These are phyloP conservation scores for Drosophila robusta DNA, from an alignment of 2,888 invertebrate genomes.

Conservation along the genomic window DNA sequence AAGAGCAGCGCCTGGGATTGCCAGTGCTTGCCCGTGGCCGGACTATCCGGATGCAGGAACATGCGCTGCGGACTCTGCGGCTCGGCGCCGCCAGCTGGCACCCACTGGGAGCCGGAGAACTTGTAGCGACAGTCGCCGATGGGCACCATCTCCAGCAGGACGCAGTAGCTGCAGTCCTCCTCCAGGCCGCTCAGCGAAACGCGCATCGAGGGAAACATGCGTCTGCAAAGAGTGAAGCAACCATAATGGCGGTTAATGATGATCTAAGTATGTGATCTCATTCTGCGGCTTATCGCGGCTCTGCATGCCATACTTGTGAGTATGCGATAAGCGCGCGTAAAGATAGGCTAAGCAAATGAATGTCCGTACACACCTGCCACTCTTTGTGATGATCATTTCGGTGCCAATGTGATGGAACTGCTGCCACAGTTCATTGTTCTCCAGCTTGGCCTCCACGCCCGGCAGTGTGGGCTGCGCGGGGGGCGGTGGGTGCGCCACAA, in stretches of 20 bases:
- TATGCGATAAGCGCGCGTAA: conserved; percentile 36
- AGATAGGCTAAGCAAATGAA: conserved; percentile 41
- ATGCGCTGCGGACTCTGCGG: conserved; percentile 91
- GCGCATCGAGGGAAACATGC: conserved; percentile 96
- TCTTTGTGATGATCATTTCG: conserved; percentile 93
- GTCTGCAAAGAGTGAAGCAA: conserved; percentile 86
- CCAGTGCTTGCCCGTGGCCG: conserved; percentile 94
- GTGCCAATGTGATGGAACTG: conserved; percentile 90
- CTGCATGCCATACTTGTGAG: conserved; percentile 40
- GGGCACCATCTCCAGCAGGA: conserved; percentile 91
- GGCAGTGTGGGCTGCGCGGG: conserved; percentile 76
- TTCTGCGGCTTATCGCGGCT: conserved; percentile 52
- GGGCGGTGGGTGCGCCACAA: conserved; percentile 70
- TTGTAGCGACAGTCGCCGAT: conserved; percentile 91
- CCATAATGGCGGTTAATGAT: conserved; percentile 37
- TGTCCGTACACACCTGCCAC: conserved; percentile 88
- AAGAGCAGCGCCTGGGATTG: conserved; percentile 92
- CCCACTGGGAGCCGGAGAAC: conserved; percentile 93
- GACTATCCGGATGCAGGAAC: conserved; percentile 94
- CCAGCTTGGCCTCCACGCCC: conserved; percentile 86
- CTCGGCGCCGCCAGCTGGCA: conserved; percentile 93
- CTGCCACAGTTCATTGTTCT: conserved; percentile 89
- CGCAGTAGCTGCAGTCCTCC: conserved; percentile 91
- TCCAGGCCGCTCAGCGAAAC: conserved; percentile 91
- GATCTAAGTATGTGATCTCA: conserved; percentile 32